A percentile compares a stretch with the other conserved stretches of the same genome.
Conservation (phyloP, 1,140 invertebrate species). For the Ceratina australensis region DNA sequence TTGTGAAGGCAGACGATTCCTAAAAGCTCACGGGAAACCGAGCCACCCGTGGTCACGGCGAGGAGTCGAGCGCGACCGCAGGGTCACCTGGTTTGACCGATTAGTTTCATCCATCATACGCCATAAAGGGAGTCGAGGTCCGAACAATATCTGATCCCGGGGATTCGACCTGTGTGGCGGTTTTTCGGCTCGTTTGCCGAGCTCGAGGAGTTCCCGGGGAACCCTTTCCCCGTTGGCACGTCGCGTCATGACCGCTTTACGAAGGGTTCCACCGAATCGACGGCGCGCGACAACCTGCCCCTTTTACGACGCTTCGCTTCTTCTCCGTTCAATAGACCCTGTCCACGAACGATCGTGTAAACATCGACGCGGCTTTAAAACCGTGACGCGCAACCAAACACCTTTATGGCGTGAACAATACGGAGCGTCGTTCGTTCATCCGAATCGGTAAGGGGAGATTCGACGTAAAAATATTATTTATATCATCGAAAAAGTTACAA, state of each 20-base stretch:
- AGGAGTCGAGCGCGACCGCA: conserved; percentile 32
- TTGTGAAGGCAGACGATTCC: neutral
- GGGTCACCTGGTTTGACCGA: conserved; percentile 49
- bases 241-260: conserved; percentile 2
- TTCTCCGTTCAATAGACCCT: conserved; percentile 29
- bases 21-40: conserved; percentile 11
- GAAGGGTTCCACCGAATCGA: neutral
- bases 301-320: conserved; percentile 24
- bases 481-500: neutral
- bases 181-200: conserved; percentile 4
- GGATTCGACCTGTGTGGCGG: conserved; percentile 44
- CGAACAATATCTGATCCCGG: conserved; percentile 44
- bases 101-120: conserved; percentile 50
- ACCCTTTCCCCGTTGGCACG: conserved; percentile 18
- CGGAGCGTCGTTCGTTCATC: conserved; percentile 13
- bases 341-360: conserved; percentile 42
- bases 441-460: conserved; percentile 19
- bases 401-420: conserved; percentile 27
- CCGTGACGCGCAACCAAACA: conserved; percentile 32
- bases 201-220: conserved; percentile 12
- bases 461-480: neutral
- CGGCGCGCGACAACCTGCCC: conserved; percentile 41
- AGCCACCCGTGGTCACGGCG: conserved; percentile 45
- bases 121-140: conserved; percentile 40
- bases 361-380: conserved; percentile 19